phyloP scores from a whole-genome alignment of 2,888 invertebrate genomes.

The Catonia carolina region DNA sequence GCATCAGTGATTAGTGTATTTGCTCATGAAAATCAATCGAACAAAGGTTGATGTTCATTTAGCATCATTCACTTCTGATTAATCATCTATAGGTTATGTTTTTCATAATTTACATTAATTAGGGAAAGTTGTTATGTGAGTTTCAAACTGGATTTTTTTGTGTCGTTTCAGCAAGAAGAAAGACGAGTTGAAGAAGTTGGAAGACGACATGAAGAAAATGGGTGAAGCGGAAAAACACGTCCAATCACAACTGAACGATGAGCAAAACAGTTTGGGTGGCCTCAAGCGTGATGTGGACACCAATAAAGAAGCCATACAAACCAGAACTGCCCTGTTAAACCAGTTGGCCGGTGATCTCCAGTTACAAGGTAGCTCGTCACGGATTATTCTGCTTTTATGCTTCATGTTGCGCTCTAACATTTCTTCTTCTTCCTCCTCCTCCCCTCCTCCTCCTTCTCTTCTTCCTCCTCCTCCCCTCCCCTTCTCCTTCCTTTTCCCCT shows the following conservation, averaged over 20 bases:
- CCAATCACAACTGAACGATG: slow-evolving; percentile 41
- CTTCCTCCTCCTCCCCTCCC: neutral
- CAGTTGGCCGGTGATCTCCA: slow-evolving; percentile 36
- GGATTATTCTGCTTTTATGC: too few relatives aligned
- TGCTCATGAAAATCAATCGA: too few relatives aligned
- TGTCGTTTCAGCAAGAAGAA: too few relatives aligned
- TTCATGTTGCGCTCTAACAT: neutral
- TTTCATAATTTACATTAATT: too few relatives aligned
- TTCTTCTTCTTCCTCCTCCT: neutral
- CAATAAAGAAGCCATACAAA: slow-evolving; percentile 39
- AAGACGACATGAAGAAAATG: slow-evolving; percentile 46
- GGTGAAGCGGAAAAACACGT: slow-evolving; percentile 42
- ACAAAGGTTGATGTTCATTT: too few relatives aligned
- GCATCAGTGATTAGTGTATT: too few relatives aligned
- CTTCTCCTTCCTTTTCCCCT: neutral
- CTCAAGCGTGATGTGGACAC: slow-evolving; percentile 46
- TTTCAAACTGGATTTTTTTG: too few relatives aligned
- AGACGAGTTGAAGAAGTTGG: slow-evolving; percentile 37
- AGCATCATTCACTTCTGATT: too few relatives aligned
- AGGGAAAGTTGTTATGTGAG: too few relatives aligned
- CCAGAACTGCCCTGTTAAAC: slow-evolving; percentile 42
- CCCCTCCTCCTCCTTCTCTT: neutral
- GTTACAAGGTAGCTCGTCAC: too few relatives aligned
- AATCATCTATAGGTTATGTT: too few relatives aligned
- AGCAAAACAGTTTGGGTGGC: slow-evolving; percentile 45